Percentiles rank a stretch among this genome's conserved stretches.
Evolutionary conservation across 2,113 vertebrate genomes (phyloP).

Genomic region (Protobothrops mucrosquamatus): DNA sequence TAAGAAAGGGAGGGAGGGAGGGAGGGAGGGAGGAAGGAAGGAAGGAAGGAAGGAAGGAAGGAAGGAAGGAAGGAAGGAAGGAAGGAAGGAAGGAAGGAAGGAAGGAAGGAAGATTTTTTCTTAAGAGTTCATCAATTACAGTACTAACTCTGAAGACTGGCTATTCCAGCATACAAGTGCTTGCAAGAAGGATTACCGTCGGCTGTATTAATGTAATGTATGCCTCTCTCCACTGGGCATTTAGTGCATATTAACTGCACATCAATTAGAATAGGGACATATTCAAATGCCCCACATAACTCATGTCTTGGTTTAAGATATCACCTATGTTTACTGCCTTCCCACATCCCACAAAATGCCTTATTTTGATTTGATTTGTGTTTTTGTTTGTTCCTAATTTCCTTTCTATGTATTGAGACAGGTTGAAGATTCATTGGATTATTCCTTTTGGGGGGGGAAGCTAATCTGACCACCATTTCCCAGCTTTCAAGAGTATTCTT

Average conservation of each 20-base stretch:
- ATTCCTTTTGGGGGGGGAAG: constrained; percentile 54
- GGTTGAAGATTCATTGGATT: constrained; percentile 37
- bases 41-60: background rate
- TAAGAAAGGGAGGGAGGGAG: background rate
- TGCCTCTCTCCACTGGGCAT: background rate
- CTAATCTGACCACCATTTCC: constrained; percentile 58
- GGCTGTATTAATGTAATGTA: background rate
- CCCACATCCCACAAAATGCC: background rate
- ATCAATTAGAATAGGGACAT: background rate
- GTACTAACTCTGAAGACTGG: background rate
- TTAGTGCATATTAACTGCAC: background rate
- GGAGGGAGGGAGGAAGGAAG: no score
- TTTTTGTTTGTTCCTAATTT: background rate
- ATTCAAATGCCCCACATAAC: background rate
- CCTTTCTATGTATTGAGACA: constrained; percentile 38
- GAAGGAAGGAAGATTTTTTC: background rate
- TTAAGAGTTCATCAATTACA: background rate
- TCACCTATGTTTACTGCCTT: background rate
- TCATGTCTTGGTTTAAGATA: background rate
- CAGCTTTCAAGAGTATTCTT: constrained; percentile 60
- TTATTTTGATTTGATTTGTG: constrained; percentile 5
- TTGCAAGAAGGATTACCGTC: background rate
- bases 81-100: no score
- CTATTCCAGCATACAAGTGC: background rate
- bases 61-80: no score